Percentiles rank a stretch among this genome's conserved stretches.
Evolutionary conservation across 92 coral and sea anemone genomes (phyloP).

Genomic region (Palythoa heliodiscus): DNA sequence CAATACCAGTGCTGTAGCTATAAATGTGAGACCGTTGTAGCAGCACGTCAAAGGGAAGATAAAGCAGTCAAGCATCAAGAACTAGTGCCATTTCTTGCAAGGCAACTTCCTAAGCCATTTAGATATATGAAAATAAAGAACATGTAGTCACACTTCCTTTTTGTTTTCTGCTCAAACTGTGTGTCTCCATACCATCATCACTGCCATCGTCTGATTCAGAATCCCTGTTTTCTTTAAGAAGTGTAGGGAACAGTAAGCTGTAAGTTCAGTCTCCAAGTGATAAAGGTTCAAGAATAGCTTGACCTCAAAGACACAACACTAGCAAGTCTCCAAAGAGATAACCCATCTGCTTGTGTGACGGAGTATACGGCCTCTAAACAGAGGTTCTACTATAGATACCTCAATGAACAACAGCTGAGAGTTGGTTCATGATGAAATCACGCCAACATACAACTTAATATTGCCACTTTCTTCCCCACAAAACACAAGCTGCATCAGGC

Average conservation of each 20-base stretch:
- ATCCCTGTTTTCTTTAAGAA: slow-evolving; percentile 15
- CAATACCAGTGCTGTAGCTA: neutral
- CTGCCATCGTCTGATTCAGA: slow-evolving; percentile 45
- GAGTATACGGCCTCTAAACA: neutral
- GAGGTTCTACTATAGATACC: slow-evolving; percentile 30
- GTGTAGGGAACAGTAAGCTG: slow-evolving; percentile 23
- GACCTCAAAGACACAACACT: slow-evolving; percentile 1
- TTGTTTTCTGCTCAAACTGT: slow-evolving; percentile 27
- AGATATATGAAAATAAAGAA: neutral
- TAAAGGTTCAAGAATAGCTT: neutral
- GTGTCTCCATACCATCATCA: slow-evolving; percentile 32
- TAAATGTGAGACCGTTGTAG: neutral
- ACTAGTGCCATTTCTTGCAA: neutral
- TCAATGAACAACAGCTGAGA: slow-evolving; percentile 30
- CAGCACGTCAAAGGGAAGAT: neutral
- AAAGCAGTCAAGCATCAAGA: neutral
- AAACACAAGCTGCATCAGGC: slow-evolving; percentile 26
- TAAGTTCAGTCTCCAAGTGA: neutral
- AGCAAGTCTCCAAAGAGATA: slow-evolving; percentile 2
- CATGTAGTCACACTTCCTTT: slow-evolving; percentile 31
- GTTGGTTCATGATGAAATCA: slow-evolving; percentile 23
- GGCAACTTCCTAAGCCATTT: neutral
- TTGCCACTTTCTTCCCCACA: slow-evolving; percentile 40
- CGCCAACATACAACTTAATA: neutral
- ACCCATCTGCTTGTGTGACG: neutral